phyloP scores from a whole-genome alignment of 2,797 vertebrate species.

The Chromobotia macracanthus region DNA sequence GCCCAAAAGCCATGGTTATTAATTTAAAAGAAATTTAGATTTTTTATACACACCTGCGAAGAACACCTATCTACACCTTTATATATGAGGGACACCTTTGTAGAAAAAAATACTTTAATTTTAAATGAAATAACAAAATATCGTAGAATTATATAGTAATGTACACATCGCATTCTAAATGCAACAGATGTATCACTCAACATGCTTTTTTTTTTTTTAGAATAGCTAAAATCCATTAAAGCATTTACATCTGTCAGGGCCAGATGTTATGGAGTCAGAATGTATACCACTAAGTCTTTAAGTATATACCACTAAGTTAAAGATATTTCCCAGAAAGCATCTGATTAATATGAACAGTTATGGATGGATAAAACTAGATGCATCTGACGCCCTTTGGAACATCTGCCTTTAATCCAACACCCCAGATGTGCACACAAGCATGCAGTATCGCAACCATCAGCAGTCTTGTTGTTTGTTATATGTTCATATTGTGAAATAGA shows the following conservation, averaged over 20 bases:
- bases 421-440: not conserved
- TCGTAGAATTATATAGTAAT: conserved; percentile 15
- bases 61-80: too few species aligned
- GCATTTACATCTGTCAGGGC: conserved; percentile 17
- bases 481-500: not conserved
- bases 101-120: not conserved
- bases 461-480: not conserved
- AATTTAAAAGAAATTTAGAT: not conserved
- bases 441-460: not conserved
- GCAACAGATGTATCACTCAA: conserved; percentile 1
- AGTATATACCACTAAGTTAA: conserved; percentile 14
- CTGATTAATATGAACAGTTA: conserved; percentile 23
- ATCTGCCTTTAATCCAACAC: conserved; percentile 18
- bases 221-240: conserved; percentile 45
- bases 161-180: not conserved
- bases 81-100: not conserved
- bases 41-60: not conserved
- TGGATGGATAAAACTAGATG: conserved; percentile 42
- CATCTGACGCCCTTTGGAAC: conserved; percentile 24
- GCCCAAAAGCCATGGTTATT: not conserved
- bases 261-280: conserved; percentile 37
- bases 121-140: not conserved
- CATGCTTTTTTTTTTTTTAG: not conserved
- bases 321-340: conserved; percentile 32
- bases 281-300: conserved; percentile 8